phyloP scores from a whole-genome alignment of 2,113 vertebrate species.

The Microtus montanus region DNA sequence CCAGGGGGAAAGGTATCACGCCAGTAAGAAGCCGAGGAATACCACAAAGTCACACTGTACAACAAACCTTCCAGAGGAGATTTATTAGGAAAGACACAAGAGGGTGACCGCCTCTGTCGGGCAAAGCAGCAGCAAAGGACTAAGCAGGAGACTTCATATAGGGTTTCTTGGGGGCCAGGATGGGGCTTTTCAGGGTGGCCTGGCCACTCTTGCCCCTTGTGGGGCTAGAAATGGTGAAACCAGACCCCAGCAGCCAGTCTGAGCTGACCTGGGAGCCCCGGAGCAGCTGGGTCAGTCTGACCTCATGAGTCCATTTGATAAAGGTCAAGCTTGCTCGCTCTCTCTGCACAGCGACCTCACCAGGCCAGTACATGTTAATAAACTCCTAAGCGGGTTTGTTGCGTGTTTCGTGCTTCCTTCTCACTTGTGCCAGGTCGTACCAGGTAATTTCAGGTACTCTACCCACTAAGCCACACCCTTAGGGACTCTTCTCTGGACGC shows the following conservation, averaged over 20 bases:
- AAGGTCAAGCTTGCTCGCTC: neutral
- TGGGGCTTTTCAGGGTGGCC: neutral
- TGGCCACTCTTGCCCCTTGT: neutral
- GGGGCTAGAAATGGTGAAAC: neutral
- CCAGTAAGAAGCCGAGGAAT: neutral
- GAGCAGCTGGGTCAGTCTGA: neutral
- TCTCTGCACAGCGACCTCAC: too few species aligned
- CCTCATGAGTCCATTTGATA: neutral
- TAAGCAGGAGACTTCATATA: neutral
- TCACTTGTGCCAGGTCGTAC: too few species aligned
- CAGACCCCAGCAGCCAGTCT: neutral
- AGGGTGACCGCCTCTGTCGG: neutral
- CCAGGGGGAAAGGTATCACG: neutral
- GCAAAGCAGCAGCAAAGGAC: neutral
- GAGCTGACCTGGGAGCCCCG: neutral
- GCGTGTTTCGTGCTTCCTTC: too few species aligned
- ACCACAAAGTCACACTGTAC: neutral
- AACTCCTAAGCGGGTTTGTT: too few species aligned
- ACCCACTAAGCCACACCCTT: too few species aligned
- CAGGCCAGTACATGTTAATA: too few species aligned
- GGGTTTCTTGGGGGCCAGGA: too few species aligned
- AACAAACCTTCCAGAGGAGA: neutral
- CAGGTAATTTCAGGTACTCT: too few species aligned
- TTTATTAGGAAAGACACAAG: neutral
- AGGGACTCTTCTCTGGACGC: too few species aligned